Evolutionary conservation across 2,888 invertebrate species (phyloP).

Genomic region (Drosophila merina): DNA sequence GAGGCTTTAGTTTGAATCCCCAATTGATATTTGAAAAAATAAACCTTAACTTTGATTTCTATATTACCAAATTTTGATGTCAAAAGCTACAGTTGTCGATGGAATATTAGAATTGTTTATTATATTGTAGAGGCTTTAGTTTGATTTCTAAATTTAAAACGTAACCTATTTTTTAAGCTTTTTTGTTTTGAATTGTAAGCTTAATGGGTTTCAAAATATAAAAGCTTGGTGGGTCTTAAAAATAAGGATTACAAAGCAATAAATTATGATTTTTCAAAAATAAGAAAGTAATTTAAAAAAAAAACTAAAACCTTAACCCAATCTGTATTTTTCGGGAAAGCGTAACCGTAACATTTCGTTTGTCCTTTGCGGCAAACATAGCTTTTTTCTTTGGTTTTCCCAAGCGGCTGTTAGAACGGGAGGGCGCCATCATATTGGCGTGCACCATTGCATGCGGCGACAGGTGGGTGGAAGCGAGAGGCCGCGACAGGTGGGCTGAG

Average conservation of each 20-base stretch:
- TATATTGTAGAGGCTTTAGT: background rate
- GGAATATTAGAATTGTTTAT: background rate
- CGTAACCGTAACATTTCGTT: constrained; percentile 45
- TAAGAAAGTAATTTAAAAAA: background rate
- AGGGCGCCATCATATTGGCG: constrained; percentile 22
- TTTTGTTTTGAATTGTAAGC: too few species aligned
- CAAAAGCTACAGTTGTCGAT: constrained; percentile 11
- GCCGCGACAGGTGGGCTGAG: constrained; percentile 8
- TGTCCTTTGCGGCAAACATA: constrained; percentile 71
- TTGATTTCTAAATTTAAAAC: background rate
- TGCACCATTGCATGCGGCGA: constrained; percentile 47
- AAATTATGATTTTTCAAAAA: too few species aligned
- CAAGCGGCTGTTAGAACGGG: constrained; percentile 6
- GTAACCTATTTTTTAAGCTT: too few species aligned
- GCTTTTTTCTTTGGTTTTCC: constrained; percentile 50
- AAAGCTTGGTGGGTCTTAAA: too few species aligned
- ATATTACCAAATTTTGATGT: background rate
- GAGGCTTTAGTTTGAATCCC: background rate
- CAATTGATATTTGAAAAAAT: background rate
- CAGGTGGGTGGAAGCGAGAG: constrained; percentile 16
- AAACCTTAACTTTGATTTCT: background rate
- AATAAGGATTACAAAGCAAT: too few species aligned
- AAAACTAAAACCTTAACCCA: constrained; percentile 7
- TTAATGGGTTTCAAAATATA: too few species aligned
- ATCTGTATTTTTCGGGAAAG: constrained; percentile 8